Percentiles rank a stretch among this genome's conserved stretches.
Evolutionary conservation across 1,140 invertebrate genomes (phyloP).

Genomic region (Antheraea pernyi): DNA sequence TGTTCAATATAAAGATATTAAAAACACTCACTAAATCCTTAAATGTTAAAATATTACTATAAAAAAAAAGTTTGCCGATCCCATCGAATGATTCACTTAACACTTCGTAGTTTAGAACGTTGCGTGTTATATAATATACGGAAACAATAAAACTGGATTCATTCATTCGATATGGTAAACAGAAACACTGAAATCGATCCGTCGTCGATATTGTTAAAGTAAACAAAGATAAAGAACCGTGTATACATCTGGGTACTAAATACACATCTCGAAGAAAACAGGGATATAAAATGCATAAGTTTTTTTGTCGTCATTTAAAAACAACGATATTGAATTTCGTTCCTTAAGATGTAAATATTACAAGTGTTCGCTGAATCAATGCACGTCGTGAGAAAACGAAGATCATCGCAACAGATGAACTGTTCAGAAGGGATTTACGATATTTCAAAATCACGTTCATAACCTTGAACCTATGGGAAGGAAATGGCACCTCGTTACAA

Average conservation of each 20-base stretch:
- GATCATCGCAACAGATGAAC: conserved; percentile 53
- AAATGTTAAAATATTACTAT: background rate
- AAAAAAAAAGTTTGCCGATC: background rate
- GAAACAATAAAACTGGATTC: background rate
- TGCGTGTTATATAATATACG: background rate
- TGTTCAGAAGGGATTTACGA: conserved; percentile 69
- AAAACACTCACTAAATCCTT: too few relatives aligned
- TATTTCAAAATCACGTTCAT: conserved; percentile 71
- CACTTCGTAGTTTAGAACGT: background rate
- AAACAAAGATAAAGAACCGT: conserved; percentile 65
- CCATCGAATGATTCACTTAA: background rate
- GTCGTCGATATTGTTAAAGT: conserved; percentile 58
- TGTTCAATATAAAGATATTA: too few relatives aligned
- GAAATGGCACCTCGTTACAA: conserved; percentile 53
- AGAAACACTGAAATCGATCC: background rate
- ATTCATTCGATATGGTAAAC: background rate
- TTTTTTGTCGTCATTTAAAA: conserved; percentile 7
- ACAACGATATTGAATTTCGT: conserved; percentile 1
- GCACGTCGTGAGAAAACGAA: conserved; percentile 62
- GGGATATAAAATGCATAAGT: background rate
- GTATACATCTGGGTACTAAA: conserved; percentile 63
- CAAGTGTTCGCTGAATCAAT: conserved; percentile 7
- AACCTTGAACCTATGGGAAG: conserved; percentile 66
- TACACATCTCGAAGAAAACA: conserved; percentile 55
- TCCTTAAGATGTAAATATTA: conserved; percentile 32